Conservation (phyloP, 2,797 vertebrate species). For the Molossus molossus region DNA sequence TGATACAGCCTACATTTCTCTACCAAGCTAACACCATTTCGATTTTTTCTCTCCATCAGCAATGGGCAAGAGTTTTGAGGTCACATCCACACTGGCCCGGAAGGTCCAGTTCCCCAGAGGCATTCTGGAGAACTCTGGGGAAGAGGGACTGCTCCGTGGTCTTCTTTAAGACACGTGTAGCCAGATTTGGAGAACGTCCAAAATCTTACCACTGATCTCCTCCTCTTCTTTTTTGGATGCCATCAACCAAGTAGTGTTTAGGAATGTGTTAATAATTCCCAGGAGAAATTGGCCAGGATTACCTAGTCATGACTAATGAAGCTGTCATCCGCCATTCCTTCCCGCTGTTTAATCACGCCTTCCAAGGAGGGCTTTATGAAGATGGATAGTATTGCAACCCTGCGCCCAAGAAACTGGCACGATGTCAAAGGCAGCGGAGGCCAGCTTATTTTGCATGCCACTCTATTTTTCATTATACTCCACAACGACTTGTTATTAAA, state of each 20-base stretch:
- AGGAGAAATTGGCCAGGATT: constrained; percentile 88
- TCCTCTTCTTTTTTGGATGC: constrained; percentile 71
- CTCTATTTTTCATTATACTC: constrained; percentile 88
- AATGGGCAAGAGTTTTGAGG: not conserved
- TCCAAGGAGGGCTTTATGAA: constrained; percentile 87
- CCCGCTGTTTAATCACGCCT: constrained; percentile 89
- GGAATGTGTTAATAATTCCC: constrained; percentile 89
- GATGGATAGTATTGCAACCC: constrained; percentile 86
- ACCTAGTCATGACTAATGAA: constrained; percentile 90
- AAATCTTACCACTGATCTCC: constrained; percentile 59
- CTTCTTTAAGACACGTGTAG: constrained; percentile 60
- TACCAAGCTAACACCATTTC: not conserved
- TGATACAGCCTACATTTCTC: not conserved
- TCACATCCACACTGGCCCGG: not conserved
- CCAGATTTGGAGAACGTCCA: constrained; percentile 77
- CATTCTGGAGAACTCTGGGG: not conserved
- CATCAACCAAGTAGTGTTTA: constrained; percentile 82
- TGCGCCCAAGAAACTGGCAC: constrained; percentile 88
- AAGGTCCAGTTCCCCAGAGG: not conserved
- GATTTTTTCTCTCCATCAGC: not conserved
- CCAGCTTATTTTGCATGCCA: constrained; percentile 84
- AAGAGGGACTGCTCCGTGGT: not conserved
- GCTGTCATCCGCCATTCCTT: constrained; percentile 88
- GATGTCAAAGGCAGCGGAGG: constrained; percentile 87
- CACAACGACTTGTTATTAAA: constrained; percentile 84